Conservation (phyloP, 2,888 invertebrate species). For the Cryptocheilus praepositus region DNA sequence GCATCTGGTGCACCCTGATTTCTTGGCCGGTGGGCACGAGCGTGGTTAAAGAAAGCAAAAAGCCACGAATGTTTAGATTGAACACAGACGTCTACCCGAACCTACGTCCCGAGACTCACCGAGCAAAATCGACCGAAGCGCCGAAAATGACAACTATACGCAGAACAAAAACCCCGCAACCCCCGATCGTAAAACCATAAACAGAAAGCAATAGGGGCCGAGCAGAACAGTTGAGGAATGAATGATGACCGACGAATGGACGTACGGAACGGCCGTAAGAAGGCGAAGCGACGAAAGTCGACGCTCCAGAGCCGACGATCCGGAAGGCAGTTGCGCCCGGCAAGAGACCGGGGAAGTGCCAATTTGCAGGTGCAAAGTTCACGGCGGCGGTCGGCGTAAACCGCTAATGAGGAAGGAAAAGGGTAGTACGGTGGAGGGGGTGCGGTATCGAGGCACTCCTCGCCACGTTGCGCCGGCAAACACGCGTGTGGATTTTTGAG, state of each 20-base stretch:
- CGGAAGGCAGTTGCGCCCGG: conserved; percentile 10
- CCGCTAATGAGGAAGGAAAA: conserved; percentile 57
- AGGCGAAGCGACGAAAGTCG: neutral
- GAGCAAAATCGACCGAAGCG: no score
- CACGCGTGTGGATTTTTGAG: conserved; percentile 54
- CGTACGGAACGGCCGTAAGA: neutral
- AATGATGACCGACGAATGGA: no score
- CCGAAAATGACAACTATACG: no score
- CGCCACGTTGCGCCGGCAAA: conserved; percentile 37
- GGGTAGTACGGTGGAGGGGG: neutral
- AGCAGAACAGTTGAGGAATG: no score
- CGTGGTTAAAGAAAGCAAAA: neutral
- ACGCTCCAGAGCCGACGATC: neutral
- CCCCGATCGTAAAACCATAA: no score
- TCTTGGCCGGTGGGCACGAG: conserved; percentile 28
- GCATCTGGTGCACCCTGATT: conserved; percentile 42
- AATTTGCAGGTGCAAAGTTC: conserved; percentile 70
- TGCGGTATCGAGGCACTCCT: conserved; percentile 1
- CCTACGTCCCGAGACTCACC: no score
- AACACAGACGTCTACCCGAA: neutral
- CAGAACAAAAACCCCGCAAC: no score
- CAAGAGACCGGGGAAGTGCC: conserved; percentile 25
- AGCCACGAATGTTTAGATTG: neutral
- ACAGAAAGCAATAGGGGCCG: no score
- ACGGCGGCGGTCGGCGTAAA: conserved; percentile 49